phyloP scores from a whole-genome alignment of 2,113 vertebrate species.

The Terrapene triunguis region DNA sequence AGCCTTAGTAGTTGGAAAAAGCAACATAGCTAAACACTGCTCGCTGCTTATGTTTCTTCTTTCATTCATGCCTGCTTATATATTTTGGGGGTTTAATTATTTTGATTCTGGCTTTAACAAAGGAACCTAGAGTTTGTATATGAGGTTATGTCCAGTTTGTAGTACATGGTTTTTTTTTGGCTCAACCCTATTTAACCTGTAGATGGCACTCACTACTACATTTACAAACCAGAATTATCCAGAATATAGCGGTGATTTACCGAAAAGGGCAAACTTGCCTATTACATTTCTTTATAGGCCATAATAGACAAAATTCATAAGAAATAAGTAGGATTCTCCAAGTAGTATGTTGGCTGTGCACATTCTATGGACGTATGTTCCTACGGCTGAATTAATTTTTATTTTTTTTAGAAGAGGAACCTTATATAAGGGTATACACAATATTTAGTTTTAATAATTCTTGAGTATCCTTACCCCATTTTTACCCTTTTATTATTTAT shows the following conservation, averaged over 20 bases:
- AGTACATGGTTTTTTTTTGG: background rate
- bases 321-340: background rate
- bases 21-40: background rate
- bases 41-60: accelerated
- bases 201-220: background rate
- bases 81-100: background rate
- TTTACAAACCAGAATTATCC: background rate
- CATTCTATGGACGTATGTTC: background rate
- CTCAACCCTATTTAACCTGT: background rate
- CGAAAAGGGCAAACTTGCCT: background rate
- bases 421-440: background rate
- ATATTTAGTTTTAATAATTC: background rate
- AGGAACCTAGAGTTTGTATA: background rate
- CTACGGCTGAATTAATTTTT: background rate
- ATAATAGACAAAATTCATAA: background rate
- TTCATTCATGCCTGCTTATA: background rate
- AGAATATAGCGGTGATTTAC: background rate
- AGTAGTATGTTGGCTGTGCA: background rate
- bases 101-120: background rate
- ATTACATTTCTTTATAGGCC: background rate
- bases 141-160: background rate
- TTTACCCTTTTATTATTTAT: constrained; percentile 10
- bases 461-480: background rate
- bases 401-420: background rate
- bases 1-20: background rate